These are phyloP conservation scores for Periplaneta americana DNA, from an alignment of 1,140 invertebrate genomes.

Conservation along the genomic window DNA sequence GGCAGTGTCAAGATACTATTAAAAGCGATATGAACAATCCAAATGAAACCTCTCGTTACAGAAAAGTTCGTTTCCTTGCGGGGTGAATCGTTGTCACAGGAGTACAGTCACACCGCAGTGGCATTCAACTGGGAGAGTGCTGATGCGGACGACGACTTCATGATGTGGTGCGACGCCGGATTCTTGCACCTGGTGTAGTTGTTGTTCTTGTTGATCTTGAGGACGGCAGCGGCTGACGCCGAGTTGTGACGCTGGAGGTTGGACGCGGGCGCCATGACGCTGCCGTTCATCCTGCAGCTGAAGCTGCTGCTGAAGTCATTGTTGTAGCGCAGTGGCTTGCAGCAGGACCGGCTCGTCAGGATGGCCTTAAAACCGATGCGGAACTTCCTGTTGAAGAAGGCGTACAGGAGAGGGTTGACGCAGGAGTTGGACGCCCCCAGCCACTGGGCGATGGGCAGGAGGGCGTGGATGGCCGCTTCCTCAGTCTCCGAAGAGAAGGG, in stretches of 20 bases:
- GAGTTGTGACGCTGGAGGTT: background rate
- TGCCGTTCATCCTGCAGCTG: background rate
- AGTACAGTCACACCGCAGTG: background rate
- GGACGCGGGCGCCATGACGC: background rate
- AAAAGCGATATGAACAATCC: too few relatives aligned
- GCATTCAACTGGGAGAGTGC: background rate
- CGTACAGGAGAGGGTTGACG: constrained; percentile 53
- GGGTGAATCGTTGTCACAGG: too few relatives aligned
- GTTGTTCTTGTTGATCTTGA: background rate
- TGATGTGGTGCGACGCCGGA: background rate
- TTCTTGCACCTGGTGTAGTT: background rate
- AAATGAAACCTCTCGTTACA: too few relatives aligned
- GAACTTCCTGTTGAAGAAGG: constrained; percentile 61
- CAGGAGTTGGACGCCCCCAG: constrained; percentile 48
- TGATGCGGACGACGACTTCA: background rate
- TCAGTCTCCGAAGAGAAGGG: constrained; percentile 23
- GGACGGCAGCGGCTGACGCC: background rate
- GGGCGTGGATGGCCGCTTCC: constrained; percentile 35
- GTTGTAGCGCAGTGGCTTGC: constrained; percentile 29
- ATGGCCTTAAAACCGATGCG: constrained; percentile 52
- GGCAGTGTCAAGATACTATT: too few relatives aligned
- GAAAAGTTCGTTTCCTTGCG: too few relatives aligned
- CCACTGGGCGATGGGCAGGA: constrained; percentile 58
- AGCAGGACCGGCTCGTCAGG: constrained; percentile 32
- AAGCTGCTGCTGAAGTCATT: constrained; percentile 7